phyloP scores from a whole-genome alignment of 2,797 vertebrate species.

The Hybognathus amarus region DNA sequence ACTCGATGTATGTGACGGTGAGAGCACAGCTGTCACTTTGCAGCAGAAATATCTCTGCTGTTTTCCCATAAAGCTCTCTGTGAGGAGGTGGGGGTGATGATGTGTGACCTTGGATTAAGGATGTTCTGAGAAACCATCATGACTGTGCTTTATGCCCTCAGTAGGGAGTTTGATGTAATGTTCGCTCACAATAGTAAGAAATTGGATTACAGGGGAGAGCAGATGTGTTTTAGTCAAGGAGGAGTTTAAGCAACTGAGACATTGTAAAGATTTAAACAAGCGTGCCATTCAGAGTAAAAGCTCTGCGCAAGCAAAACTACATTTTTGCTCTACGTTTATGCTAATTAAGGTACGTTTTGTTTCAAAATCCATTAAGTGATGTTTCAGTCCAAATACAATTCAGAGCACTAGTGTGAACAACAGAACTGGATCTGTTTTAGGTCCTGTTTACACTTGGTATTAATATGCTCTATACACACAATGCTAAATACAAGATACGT shows the following conservation, averaged over 20 bases:
- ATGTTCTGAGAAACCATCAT: slow-evolving; percentile 47
- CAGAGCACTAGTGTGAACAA: not conserved
- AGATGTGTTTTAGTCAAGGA: slow-evolving; percentile 15
- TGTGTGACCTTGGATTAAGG: slow-evolving; percentile 53
- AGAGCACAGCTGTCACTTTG: slow-evolving; percentile 10
- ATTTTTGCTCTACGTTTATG: not conserved
- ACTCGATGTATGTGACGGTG: not conserved
- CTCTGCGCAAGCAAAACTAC: not conserved
- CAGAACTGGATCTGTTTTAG: not conserved
- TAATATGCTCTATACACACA: not conserved
- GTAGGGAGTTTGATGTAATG: slow-evolving; percentile 37
- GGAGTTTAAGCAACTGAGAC: slow-evolving; percentile 23
- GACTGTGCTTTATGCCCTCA: slow-evolving; percentile 43
- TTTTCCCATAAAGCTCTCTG: slow-evolving; percentile 43
- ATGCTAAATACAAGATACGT: not conserved
- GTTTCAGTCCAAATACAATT: not conserved
- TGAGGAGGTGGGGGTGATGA: slow-evolving; percentile 39
- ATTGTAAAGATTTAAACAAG: slow-evolving; percentile 10
- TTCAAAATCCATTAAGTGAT: not conserved
- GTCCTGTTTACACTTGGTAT: not conserved
- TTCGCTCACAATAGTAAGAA: slow-evolving; percentile 18
- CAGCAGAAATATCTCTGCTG: slow-evolving; percentile 31
- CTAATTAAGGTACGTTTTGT: not conserved
- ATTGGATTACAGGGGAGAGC: slow-evolving; percentile 33
- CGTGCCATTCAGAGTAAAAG: not conserved